Conservation (phyloP, 2,888 invertebrate genomes). For the Villa cingulata region DNA sequence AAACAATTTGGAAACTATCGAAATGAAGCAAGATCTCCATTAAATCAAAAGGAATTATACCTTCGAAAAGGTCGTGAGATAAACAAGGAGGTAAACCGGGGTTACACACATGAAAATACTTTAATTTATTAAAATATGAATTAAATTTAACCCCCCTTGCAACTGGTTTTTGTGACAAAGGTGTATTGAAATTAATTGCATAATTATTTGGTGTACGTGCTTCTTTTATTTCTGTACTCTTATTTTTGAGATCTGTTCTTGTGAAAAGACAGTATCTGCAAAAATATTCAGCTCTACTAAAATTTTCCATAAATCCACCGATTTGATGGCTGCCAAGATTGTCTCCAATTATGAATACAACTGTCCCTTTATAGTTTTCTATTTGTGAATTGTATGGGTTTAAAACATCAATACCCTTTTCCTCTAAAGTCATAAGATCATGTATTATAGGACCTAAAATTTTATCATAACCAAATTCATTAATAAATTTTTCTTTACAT, state of each 20-base stretch:
- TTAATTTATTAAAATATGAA: conserved; percentile 18
- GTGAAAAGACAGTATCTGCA: conserved; percentile 19
- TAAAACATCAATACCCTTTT: conserved; percentile 13
- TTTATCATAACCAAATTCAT: conserved; percentile 17
- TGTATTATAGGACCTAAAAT: conserved; percentile 16
- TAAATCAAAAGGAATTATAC: conserved; percentile 18
- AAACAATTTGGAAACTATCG: neutral
- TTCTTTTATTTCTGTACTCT: no score
- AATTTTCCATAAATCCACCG: conserved; percentile 21
- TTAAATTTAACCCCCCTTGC: conserved; percentile 17
- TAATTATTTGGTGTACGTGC: no score
- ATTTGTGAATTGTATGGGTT: neutral
- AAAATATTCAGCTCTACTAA: conserved; percentile 16
- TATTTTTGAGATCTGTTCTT: neutral
- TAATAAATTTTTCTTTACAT: conserved; percentile 18
- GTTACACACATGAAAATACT: conserved; percentile 18
- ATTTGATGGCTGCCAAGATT: conserved; percentile 21
- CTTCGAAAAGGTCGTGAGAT: conserved; percentile 21
- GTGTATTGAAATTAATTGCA: no score
- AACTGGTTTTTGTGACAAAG: neutral
- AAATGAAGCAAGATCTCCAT: conserved; percentile 12
- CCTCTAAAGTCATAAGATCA: conserved; percentile 18
- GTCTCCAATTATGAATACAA: conserved; percentile 18
- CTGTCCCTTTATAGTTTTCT: conserved; percentile 14
- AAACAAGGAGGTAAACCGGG: conserved; percentile 21